Base-by-base conservation (phyloP, 92 coral and sea anemone species). In the Actinostola sp. region DNA sequence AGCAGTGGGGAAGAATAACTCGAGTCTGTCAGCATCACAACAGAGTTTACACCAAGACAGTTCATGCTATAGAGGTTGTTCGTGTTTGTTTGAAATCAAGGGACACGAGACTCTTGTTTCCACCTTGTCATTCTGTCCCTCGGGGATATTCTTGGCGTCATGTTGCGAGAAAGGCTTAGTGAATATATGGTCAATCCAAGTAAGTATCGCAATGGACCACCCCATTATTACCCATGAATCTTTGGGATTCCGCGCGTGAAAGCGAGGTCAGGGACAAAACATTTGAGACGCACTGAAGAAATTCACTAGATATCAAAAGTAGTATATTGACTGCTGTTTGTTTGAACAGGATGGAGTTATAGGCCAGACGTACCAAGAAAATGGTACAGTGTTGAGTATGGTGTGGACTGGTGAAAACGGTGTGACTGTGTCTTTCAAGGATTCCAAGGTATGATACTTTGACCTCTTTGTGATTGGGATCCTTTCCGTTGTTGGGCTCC, bases 391-490 rank as follows among this genome's bases (percentile, higher is more conserved):
- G 23, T 56, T 69, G 9, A 73, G 86, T 12, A 63, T 89, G 45
- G 79, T 76, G 30, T 89, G 96, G 96, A 83, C 96, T 8, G 92
- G 96, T 10, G 87, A 79, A 17, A 89, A 89, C 39, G 96, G 96
- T 16, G 89, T 89, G 28, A 67, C 96, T 3, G 88, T 88, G 45
- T 54, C 87, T 16, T 86, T 84, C 67, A 82, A 70, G 38, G 84
- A 77, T 17, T 68, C 73, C 59, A 85, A 85, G 75, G 95, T 85
- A 71, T 4, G 36, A 30, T 3, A 3, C 4, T 49, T n/a, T 49
- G 20, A 4, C n/a, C 57, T 50, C 57, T 50, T 17, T 36, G 42
- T 36, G 42, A 36, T 36, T 11, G 6, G 6, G 4, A 11, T 57
- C 63, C 30, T 25, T 12, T 16, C 30, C 10, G 24, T 14, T 57